phyloP scores from a whole-genome alignment of 1,140 invertebrate species.

The Episyrphus balteatus region DNA sequence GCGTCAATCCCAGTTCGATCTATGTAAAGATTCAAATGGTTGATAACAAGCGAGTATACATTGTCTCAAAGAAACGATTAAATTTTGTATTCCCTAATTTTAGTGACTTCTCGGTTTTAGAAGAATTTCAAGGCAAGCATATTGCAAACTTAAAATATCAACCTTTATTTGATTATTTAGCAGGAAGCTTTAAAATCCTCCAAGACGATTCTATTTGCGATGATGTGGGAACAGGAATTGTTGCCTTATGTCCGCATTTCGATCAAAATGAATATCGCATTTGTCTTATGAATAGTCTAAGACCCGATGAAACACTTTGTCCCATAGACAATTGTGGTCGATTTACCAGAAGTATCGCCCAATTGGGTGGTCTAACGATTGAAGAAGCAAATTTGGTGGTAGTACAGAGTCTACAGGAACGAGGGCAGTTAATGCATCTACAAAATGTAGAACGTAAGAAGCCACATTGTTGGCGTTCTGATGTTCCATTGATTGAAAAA shows the following conservation, averaged over 20 bases:
- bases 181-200: conserved; percentile 49
- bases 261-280: conserved; percentile 84
- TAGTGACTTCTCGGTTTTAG: conserved; percentile 52
- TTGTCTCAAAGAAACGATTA: conserved; percentile 47
- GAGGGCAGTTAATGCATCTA: conserved; percentile 53
- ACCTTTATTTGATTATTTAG: conserved; percentile 31
- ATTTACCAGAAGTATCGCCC: conserved; percentile 52
- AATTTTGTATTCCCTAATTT: conserved; percentile 52
- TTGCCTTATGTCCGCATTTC: conserved; percentile 91
- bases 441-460: conserved; percentile 71
- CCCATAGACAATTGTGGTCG: conserved; percentile 70
- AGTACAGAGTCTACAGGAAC: conserved; percentile 38
- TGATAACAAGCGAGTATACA: conserved; percentile 35
- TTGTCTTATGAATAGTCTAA: conserved; percentile 61
- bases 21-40: conserved; percentile 46
- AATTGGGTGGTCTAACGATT: conserved; percentile 57
- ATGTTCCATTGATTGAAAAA: conserved; percentile 79
- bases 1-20: conserved; percentile 38
- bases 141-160: conserved; percentile 62
- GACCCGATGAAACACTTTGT: conserved; percentile 62
- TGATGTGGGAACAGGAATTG: conserved; percentile 79
- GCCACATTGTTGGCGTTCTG: conserved; percentile 94
- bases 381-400: conserved; percentile 46
- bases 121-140: conserved; percentile 66
- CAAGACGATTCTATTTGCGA: conserved; percentile 59